Percentiles rank a stretch among this genome's conserved stretches.
Evolutionary conservation across 2,113 vertebrate species (phyloP).

Genomic region (Rhodinocichla rosea): DNA sequence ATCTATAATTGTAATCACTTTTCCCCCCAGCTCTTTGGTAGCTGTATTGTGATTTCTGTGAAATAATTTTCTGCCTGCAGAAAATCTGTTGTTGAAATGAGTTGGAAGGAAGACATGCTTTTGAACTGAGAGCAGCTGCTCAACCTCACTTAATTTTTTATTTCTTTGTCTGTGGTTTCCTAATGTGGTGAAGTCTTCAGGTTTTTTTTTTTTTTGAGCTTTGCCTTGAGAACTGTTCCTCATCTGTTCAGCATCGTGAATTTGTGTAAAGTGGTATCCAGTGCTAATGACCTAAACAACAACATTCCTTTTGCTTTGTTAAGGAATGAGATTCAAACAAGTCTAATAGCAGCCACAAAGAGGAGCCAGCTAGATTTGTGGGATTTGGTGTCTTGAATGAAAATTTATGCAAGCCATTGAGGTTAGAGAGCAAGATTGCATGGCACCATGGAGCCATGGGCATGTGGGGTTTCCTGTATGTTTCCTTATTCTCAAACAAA

Average conservation of each 20-base stretch:
- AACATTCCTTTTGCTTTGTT: neutral
- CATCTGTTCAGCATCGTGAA: neutral
- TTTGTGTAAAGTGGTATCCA: neutral
- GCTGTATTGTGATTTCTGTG: neutral
- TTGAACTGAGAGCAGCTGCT: conserved; percentile 43
- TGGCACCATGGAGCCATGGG: neutral
- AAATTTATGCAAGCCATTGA: neutral
- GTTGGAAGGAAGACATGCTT: neutral
- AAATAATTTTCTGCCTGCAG: conserved; percentile 3
- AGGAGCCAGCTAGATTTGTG: neutral
- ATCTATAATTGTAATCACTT: neutral
- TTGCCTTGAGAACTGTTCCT: neutral
- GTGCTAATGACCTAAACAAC: neutral
- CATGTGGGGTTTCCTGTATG: neutral
- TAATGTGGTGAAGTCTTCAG: neutral
- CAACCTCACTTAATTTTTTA: neutral
- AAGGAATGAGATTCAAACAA: neutral
- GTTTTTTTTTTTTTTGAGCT: neutral
- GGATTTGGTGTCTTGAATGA: neutral
- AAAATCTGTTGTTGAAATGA: conserved; percentile 42
- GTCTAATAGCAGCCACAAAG: neutral
- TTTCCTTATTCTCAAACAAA: neutral
- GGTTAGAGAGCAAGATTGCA: neutral
- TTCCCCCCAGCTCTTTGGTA: neutral
- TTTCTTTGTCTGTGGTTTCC: neutral